Base-by-base conservation (phyloP, 1,140 invertebrate species). In the Drosophila leontia region DNA sequence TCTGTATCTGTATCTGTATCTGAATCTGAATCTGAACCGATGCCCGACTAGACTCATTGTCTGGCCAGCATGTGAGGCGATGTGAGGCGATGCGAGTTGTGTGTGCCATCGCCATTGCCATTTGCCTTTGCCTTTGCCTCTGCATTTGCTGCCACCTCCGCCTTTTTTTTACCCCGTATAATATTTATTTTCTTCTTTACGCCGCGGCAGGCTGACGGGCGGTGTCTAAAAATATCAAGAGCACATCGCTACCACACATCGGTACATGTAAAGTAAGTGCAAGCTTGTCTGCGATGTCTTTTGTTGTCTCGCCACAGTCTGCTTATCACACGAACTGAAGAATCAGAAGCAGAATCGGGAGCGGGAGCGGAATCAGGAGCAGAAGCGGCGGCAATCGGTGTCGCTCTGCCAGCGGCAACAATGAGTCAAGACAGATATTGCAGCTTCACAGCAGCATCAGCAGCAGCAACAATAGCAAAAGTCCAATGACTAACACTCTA, bases 231-330 rank as follows among this genome's bases (percentile, higher is more conserved):
- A 85, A 86, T 85, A 85, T 75, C 63, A 69, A 57, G 62, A 67
- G 50, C 51, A 69, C 57, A 60, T 7, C 70, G 65, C 37, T 41
- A 45, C 23, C 53, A 51, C 34, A 50, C 47, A 48, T 61, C 42
- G 51, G 67, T 50, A 37, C 74, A 87, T 75, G 84, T 70, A 75
- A 71, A 77, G 71, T 87, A 88, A 81, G 75, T 90, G 86, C 78
- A 79, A 81, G 75, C 61, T 85, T 72, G 85, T 88, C 84, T 84
- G 85, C 85, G 62, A 77, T 68, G 81, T 76, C 84, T 88, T 88
- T 88, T 88, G 84, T 88, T 88, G 84, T 88, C 85, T 88, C 84
- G 84, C 87, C 74, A 78, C 77, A 90, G 85, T 88, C 85, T 88
- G 85, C 85, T 87, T 87, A 87, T 87, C 84, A 74, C 72, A 65